Percentiles rank a stretch among this genome's conserved stretches.
phyloP scores from a whole-genome alignment of 2,888 invertebrate species.

The Creontiades dilutus region DNA sequence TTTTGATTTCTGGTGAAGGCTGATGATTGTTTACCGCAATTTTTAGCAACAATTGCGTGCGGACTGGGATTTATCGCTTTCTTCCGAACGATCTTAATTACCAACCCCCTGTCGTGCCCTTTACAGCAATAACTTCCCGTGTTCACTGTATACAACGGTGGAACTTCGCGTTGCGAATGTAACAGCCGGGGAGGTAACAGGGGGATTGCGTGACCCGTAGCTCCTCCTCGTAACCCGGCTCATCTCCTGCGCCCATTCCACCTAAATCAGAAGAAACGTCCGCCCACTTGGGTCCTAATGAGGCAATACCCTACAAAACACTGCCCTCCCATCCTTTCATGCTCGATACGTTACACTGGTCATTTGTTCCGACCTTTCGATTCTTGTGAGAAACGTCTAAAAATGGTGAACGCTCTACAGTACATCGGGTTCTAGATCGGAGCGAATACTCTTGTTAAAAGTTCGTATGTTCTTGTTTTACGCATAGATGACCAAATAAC shows the following conservation, averaged over 20 bases:
- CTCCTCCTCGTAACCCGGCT: slow-evolving; percentile 9
- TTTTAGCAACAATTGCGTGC: too few species aligned
- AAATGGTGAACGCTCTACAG: neutral
- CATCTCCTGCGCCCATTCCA: neutral
- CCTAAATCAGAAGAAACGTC: slow-evolving; percentile 8
- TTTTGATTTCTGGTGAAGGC: too few species aligned
- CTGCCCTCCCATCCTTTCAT: neutral
- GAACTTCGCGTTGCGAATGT: neutral
- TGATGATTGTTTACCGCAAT: too few species aligned
- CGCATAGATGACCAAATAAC: too few species aligned
- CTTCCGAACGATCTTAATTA: too few species aligned
- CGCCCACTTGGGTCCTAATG: slow-evolving; percentile 43
- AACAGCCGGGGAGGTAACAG: neutral
- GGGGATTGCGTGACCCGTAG: slow-evolving; percentile 30
- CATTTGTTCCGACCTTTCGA: neutral
- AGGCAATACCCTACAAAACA: neutral
- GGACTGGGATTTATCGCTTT: too few species aligned
- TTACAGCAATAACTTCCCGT: too few species aligned
- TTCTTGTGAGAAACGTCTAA: neutral
- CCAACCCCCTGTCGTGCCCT: too few species aligned
- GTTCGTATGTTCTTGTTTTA: too few species aligned
- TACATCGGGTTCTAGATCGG: too few species aligned
- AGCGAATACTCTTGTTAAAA: too few species aligned
- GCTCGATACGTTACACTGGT: neutral
- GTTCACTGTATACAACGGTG: neutral